A percentile compares a stretch with the other conserved stretches of the same genome.
These are phyloP conservation scores for Silurus glanis DNA, from an alignment of 2,113 vertebrate genomes.

Conservation along the genomic window DNA sequence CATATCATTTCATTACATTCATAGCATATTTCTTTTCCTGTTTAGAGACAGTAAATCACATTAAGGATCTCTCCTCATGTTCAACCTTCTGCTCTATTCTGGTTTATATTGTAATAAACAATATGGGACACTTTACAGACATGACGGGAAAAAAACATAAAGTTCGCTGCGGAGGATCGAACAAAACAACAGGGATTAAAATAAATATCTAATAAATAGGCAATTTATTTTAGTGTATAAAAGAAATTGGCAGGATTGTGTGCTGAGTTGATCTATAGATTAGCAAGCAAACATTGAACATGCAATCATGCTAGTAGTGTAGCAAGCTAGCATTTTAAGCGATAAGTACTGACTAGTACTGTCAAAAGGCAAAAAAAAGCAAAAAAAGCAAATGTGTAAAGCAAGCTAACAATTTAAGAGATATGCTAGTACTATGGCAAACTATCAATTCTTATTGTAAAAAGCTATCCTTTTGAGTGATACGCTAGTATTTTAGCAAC, in stretches of 20 bases:
- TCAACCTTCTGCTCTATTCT: neutral
- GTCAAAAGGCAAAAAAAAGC: no score
- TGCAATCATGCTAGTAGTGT: neutral
- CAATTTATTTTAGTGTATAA: neutral
- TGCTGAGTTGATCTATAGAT: slow-evolving; percentile 49
- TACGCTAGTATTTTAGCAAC: no score
- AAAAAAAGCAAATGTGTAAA: no score
- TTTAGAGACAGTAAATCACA: neutral
- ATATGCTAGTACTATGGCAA: no score
- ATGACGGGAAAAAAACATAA: neutral
- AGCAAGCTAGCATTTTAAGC: neutral
- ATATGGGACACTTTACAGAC: no score
- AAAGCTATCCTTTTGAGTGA: no score
- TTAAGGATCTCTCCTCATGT: neutral
- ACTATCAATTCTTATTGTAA: no score
- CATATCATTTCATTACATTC: neutral
- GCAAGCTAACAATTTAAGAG: no score
- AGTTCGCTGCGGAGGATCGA: neutral
- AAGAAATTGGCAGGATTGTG: slow-evolving; percentile 4
- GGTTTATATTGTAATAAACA: neutral
- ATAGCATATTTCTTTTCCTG: slow-evolving; percentile 18
- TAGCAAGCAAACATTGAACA: slow-evolving; percentile 20
- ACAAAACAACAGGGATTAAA: neutral
- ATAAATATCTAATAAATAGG: neutral
- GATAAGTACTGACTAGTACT: neutral